phyloP scores from a whole-genome alignment of 2,888 invertebrate genomes.

The Piscicola geometra region DNA sequence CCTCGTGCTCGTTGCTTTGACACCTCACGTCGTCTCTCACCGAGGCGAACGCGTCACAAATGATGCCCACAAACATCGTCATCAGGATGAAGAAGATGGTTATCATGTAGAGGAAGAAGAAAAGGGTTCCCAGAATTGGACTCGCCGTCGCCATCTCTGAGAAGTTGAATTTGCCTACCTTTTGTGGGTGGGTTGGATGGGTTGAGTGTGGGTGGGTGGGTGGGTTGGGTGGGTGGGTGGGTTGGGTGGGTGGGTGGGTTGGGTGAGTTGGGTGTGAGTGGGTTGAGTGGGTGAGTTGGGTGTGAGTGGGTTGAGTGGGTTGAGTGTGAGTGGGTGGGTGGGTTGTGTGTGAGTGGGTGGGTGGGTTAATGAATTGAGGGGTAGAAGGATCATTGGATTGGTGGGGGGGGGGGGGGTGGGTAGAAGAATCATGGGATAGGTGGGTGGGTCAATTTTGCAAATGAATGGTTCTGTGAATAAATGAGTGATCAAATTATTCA shows the following conservation, averaged over 20 bases:
- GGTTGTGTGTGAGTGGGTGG: neutral
- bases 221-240: neutral
- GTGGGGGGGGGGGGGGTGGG: neutral
- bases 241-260: conserved; percentile 1
- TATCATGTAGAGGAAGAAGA: conserved; percentile 49
- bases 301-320: neutral
- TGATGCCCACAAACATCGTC: conserved; percentile 54
- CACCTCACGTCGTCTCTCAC: conserved; percentile 48
- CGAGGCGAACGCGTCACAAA: conserved; percentile 51
- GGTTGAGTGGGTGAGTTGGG: too few species aligned
- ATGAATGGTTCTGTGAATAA: too few species aligned
- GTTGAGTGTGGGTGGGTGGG: neutral
- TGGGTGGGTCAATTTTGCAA: too few species aligned
- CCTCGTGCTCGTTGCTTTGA: conserved; percentile 53
- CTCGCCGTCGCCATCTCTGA: conserved; percentile 49
- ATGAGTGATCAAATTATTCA: too few species aligned
- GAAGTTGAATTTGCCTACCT: conserved; percentile 52
- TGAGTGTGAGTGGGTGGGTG: neutral
- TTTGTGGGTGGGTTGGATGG: neutral
- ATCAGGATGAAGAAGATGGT: conserved; percentile 51
- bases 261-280: too few species aligned
- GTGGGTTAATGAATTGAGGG: neutral
- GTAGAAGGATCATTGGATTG: too few species aligned
- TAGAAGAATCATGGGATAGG: neutral
- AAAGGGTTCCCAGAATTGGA: conserved; percentile 49